Evolutionary conservation across 2,888 invertebrate species (phyloP), one percentile per base, ranked within the genome.

Genomic region (Physocephala rufipes): DNA sequence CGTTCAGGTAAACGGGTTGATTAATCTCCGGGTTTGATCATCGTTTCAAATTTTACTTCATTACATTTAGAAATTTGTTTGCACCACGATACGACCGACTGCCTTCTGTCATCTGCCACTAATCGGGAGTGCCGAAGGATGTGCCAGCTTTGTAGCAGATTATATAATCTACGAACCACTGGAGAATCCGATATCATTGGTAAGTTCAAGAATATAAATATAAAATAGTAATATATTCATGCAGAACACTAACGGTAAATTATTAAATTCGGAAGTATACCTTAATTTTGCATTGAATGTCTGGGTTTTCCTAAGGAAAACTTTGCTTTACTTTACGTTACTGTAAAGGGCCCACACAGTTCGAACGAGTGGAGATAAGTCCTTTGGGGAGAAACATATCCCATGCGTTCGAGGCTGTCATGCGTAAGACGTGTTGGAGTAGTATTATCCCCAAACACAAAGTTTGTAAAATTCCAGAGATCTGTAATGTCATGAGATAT

Each of bases 31-130:
- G n/a, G n/a, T n/a, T n/a, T n/a, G 9, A 28, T 15, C 24, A 16
- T 19, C 16, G 45, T 12, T 36, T 4, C 2, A n/a, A 28, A 47
- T 19, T 15, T 36, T 36, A 21, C 19, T 1, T 2, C 3, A 21
- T n/a, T n/a, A n/a, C n/a, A n/a, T 63, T 19, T 26, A 45, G 24
- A 63, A 65, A 28, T 12, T 65, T 89, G 94, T 96, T 53, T 94
- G 94, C 77, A 93, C 94, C 7, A 91, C 93, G 2, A 90, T 96
- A 74, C 88, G 93, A 58, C 93, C 94, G 26, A 94, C 94, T 16
- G 90, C 91, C 75, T 88, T 95, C 71, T 90, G 91, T 21, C 93
- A 89, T 85, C 87, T 90, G 12, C 91, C 91, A 78, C 88, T 95
- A 58, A 82, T 86, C 62, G 79, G 81, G n/a, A 80, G 74, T 59